A percentile compares a stretch with the other conserved stretches of the same genome.
Conservation (phyloP, 2,113 vertebrate genomes). For the Perognathus longimembris region DNA sequence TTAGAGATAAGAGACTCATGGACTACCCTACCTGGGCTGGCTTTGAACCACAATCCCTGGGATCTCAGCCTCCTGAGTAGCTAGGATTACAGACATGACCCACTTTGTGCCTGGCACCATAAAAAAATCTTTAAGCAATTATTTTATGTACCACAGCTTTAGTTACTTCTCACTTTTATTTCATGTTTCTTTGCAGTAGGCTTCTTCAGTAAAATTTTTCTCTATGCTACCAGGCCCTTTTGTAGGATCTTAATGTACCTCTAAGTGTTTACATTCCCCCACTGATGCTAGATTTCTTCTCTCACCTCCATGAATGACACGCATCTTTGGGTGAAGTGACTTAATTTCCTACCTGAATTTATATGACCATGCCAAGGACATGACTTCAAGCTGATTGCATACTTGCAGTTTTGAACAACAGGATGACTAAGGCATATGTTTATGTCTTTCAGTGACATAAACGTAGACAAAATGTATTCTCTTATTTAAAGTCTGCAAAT, state of each 20-base stretch:
- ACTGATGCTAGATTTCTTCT: neutral
- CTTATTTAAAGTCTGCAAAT: no score
- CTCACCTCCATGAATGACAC: neutral
- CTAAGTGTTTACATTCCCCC: neutral
- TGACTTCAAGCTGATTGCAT: neutral
- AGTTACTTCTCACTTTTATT: neutral
- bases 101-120: no score
- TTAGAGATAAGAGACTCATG: no score
- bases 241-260: neutral
- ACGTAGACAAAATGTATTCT: no score
- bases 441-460: neutral
- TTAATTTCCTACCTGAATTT: neutral
- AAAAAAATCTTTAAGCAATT: neutral
- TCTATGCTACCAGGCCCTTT: neutral
- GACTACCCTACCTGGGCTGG: no score
- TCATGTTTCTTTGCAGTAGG: slow-evolving; percentile 28
- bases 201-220: neutral
- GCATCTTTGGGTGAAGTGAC: neutral
- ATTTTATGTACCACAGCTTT: neutral
- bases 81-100: no score
- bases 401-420: neutral
- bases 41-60: no score
- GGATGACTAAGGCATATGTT: neutral
- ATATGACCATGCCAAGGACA: neutral
- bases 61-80: no score